Percentiles rank a stretch among this genome's conserved stretches.
phyloP scores from a whole-genome alignment of 2,113 vertebrate species.

The Apteryx mantelli region DNA sequence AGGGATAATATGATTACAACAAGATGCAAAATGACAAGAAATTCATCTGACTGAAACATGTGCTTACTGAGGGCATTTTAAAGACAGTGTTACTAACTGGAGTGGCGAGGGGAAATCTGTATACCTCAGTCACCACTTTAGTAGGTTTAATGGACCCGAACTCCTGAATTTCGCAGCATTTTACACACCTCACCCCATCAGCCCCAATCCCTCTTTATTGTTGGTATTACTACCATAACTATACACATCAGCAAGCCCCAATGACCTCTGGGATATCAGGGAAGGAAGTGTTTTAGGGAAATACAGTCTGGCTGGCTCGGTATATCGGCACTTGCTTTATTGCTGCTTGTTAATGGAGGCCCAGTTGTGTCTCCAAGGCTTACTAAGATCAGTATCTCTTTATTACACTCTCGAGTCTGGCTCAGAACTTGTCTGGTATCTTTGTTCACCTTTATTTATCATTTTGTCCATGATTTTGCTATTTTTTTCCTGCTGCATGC shows the following conservation, averaged over 20 bases:
- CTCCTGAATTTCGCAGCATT: neutral
- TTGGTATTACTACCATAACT: neutral
- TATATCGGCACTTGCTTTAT: slow-evolving; percentile 7
- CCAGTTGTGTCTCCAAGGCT: neutral
- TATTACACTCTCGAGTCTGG: neutral
- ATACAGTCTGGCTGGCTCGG: neutral
- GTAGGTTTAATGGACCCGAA: neutral
- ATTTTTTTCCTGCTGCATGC: neutral
- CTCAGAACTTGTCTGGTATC: neutral
- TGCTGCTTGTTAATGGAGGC: slow-evolving; percentile 8
- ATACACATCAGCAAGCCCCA: neutral
- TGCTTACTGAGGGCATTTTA: neutral
- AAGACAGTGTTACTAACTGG: neutral
- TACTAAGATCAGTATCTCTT: neutral
- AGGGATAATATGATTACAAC: neutral
- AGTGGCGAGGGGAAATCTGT: neutral
- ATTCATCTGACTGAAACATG: neutral
- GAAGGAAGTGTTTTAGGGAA: neutral
- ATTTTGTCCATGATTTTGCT: neutral
- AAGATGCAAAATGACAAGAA: neutral
- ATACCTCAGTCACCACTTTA: neutral
- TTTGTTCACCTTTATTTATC: neutral
- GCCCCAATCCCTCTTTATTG: neutral
- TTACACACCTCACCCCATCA: neutral
- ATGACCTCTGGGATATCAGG: neutral